Conservation (phyloP, 2,113 vertebrate genomes). For the Chiloscyllium plagiosum region DNA sequence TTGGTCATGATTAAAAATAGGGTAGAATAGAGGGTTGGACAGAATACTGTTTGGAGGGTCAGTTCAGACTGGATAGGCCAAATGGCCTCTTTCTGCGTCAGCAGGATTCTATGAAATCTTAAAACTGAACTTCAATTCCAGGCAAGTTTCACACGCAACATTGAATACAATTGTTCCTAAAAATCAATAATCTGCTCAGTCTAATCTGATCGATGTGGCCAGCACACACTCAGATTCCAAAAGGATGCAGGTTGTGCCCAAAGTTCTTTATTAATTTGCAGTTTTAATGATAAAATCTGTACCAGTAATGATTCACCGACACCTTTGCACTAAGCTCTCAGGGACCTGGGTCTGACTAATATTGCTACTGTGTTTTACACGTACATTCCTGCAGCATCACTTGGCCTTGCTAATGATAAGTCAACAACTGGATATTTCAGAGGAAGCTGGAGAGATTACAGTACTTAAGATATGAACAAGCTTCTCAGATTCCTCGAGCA, state of each 20-base stretch:
- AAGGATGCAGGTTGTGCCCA: neutral
- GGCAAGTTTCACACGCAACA: neutral
- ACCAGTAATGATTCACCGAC: constrained; percentile 47
- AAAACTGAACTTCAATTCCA: neutral
- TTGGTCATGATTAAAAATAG: no score
- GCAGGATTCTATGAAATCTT: no score
- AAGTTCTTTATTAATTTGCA: neutral
- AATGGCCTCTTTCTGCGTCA: no score
- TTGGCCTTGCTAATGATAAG: constrained; percentile 77
- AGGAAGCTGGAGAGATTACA: constrained; percentile 71
- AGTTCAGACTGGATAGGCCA: no score
- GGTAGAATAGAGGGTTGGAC: no score
- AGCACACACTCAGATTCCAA: neutral
- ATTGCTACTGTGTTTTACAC: constrained; percentile 84
- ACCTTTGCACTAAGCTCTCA: constrained; percentile 51
- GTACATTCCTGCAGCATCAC: constrained; percentile 67
- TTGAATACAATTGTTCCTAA: neutral
- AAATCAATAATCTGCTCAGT: neutral
- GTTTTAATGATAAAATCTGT: constrained; percentile 48
- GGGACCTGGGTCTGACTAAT: constrained; percentile 80
- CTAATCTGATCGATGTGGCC: neutral
- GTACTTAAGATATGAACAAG: constrained; percentile 57
- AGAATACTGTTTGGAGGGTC: no score
- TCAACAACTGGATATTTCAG: constrained; percentile 58
- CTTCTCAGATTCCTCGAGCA: constrained; percentile 84